phyloP scores from a whole-genome alignment of 2,113 vertebrate genomes.

The Martes martes region DNA sequence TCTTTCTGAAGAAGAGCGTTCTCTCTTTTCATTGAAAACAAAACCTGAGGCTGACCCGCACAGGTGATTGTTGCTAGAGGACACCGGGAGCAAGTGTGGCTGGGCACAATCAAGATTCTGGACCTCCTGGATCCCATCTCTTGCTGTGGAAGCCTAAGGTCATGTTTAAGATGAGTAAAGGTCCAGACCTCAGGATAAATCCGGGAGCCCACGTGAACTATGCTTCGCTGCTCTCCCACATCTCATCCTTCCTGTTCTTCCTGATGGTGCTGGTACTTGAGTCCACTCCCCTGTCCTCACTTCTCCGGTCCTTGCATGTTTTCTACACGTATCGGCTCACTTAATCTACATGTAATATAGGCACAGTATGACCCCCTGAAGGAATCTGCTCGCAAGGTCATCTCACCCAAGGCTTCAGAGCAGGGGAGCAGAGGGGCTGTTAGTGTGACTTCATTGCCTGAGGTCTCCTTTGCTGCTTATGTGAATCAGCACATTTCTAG shows the following conservation, averaged over 20 bases:
- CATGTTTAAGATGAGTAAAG: neutral
- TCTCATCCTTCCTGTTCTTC: rapidly evolving
- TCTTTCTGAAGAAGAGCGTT: neutral
- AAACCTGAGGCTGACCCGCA: neutral
- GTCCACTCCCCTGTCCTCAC: neutral
- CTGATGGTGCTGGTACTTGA: neutral
- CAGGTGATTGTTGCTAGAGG: neutral
- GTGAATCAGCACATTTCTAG: neutral
- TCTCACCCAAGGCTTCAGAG: rapidly evolving
- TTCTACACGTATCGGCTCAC: neutral
- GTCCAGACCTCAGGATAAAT: neutral
- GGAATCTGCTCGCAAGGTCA: neutral
- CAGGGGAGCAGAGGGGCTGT: rapidly evolving
- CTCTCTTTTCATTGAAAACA: neutral
- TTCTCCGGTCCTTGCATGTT: neutral
- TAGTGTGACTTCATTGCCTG: neutral
- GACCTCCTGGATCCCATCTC: too few species aligned
- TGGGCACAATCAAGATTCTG: neutral
- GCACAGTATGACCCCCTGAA: neutral
- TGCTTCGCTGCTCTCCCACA: neutral
- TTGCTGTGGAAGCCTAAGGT: neutral
- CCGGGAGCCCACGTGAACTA: neutral
- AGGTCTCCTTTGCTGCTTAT: neutral
- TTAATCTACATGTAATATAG: neutral
- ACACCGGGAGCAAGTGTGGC: neutral